Percentiles rank a stretch among this genome's conserved stretches.
Evolutionary conservation across 2,888 invertebrate species (phyloP).

Genomic region (Julus scanicus): DNA sequence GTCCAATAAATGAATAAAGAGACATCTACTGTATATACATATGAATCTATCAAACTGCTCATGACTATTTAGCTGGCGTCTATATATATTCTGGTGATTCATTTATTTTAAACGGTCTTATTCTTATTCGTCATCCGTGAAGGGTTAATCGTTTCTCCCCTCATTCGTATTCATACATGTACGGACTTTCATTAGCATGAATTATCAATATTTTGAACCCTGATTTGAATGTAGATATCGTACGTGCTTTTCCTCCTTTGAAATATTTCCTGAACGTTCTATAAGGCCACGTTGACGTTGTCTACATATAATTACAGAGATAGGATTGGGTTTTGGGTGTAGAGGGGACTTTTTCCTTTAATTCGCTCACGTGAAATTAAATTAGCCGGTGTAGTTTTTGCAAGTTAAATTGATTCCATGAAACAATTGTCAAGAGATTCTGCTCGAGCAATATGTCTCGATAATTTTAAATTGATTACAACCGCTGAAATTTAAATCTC

Average conservation of each 20-base stretch:
- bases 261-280: neutral
- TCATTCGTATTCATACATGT: slow-evolving; percentile 2
- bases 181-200: neutral
- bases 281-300: neutral
- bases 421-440: neutral
- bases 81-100: slow-evolving; percentile 7
- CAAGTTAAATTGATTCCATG: neutral
- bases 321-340: neutral
- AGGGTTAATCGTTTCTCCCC: neutral
- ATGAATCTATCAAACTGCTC: neutral
- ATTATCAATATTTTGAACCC: neutral
- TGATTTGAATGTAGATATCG: slow-evolving; percentile 3
- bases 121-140: neutral
- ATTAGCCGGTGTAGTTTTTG: neutral
- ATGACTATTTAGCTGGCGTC: slow-evolving; percentile 5
- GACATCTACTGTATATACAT: neutral
- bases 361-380: slow-evolving; percentile 2
- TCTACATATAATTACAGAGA: neutral
- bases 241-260: neutral
- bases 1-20: too few species aligned
- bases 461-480: neutral
- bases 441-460: neutral
- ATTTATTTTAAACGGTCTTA: neutral
- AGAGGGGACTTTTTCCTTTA: neutral
- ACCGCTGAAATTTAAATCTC: neutral